Evolutionary conservation across 2,797 vertebrate species (phyloP), one percentile per base, ranked within the genome.

Genomic region (Hirundo rustica): DNA sequence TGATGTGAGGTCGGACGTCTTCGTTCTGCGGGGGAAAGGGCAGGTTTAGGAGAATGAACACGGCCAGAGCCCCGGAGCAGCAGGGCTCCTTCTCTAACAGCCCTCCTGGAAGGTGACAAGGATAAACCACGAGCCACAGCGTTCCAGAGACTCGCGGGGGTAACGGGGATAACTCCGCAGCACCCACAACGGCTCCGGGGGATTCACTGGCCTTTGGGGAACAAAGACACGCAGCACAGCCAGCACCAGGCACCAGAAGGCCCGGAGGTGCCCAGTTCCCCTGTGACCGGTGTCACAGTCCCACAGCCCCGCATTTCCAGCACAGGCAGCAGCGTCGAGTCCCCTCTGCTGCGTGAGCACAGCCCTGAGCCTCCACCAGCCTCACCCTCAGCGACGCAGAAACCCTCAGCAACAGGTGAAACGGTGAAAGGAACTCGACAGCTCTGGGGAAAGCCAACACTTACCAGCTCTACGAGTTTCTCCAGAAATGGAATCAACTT

Each of bases 401-500:
- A 54, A 13, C 14, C 38, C 74, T 54, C 11, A 21, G 17, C 57
- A 71, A 34, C 1, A 30, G 0, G 4, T 26, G 65, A 32, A 30
- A 53, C 34, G 5, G 34, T 14, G 19, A 4, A 5, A 74, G 74
- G 45, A 55, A 29, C 40, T 44, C 68, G 16, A 30, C 12, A 4
- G 16, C 6, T 17, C 9, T 27, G 54, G 50, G 19, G 21, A 47
- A n/a, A 81, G 50, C 29, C 57, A 62, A 89, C 48, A 93, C 98
- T 97, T 97, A 99, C 99, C 99, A 99, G 98, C 98, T 99, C 99
- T 96, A 99, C 99, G 92, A 99, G 98, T 98, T 99, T 99, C 98
- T 99, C 99, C 98, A 99, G 98, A 98, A 99, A 99, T 73, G 99
- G 99, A 96, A 99, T 99, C 98, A 99, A 97, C 98, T 99, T 99